Percentiles rank a stretch among this genome's conserved stretches.
phyloP scores from a whole-genome alignment of 2,113 vertebrate species.

The Acanthochromis polyacanthus region DNA sequence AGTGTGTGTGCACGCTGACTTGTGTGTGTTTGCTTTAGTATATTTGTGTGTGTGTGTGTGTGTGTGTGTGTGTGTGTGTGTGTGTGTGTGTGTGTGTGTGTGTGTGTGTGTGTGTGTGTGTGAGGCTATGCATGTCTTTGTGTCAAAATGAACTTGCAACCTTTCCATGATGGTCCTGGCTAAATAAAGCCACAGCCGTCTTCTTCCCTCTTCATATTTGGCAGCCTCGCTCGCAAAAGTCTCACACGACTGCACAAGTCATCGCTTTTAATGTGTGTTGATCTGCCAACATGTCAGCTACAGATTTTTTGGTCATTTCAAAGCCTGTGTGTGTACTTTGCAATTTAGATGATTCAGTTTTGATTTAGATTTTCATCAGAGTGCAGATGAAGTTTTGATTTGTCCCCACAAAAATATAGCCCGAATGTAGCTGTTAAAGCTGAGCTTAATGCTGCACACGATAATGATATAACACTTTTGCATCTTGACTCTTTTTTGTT shows the following conservation, averaged over 20 bases:
- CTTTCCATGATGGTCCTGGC: slow-evolving; percentile 50
- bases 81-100: slow-evolving; percentile 19
- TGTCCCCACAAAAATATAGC: slow-evolving; percentile 14
- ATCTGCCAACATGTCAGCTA: background rate
- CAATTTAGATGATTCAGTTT: slow-evolving; percentile 34
- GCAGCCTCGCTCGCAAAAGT: slow-evolving; percentile 31
- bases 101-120: background rate
- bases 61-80: slow-evolving; percentile 1
- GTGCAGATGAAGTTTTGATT: background rate
- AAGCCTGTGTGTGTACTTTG: background rate
- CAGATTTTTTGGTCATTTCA: slow-evolving; percentile 16
- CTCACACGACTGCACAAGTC: slow-evolving; percentile 24
- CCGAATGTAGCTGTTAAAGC: slow-evolving; percentile 52
- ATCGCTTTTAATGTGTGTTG: background rate
- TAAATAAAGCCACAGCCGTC: slow-evolving; percentile 67
- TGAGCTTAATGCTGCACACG: slow-evolving; percentile 33
- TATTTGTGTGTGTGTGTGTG: background rate
- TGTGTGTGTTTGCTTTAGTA: slow-evolving; percentile 28
- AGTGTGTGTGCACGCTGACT: background rate
- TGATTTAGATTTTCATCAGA: slow-evolving; percentile 32
- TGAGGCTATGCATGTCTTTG: slow-evolving; percentile 25
- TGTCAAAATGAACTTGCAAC: slow-evolving; percentile 53
- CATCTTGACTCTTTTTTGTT: slow-evolving; percentile 24
- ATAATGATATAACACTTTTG: slow-evolving; percentile 62
- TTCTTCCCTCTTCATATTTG: slow-evolving; percentile 47